Conservation (phyloP, 2,888 invertebrate species). For the Harmothoe impar region DNA sequence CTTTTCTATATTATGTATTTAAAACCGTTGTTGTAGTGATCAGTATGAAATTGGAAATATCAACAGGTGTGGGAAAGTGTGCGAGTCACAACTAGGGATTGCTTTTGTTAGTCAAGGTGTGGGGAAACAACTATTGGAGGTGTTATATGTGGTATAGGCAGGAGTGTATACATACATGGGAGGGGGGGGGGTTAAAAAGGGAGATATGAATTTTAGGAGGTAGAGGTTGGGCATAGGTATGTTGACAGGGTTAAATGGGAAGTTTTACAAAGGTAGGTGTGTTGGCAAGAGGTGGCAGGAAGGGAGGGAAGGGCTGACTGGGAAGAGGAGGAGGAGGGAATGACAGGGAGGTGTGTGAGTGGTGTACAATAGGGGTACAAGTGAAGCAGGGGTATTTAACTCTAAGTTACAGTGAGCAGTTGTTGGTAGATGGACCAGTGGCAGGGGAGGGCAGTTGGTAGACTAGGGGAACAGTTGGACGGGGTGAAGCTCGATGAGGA, state of each 20-base stretch:
- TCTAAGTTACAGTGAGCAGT: no score
- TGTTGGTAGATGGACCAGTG: no score
- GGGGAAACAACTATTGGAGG: neutral
- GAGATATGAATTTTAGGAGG: neutral
- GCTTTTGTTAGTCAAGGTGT: no score
- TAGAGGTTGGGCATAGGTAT: neutral
- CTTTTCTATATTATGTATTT: neutral
- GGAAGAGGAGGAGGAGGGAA: neutral
- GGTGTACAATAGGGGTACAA: no score
- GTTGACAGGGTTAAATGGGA: neutral
- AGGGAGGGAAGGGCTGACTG: no score
- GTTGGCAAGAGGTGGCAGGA: no score
- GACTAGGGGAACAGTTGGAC: no score
- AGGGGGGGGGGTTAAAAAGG: neutral
- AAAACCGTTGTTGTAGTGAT: neutral
- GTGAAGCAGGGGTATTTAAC: no score
- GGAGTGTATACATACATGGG: neutral
- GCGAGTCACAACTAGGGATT: neutral
- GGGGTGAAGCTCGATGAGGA: neutral
- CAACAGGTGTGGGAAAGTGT: neutral
- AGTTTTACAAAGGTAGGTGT: no score
- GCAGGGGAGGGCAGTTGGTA: no score
- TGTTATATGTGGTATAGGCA: neutral
- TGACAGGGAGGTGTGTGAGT: neutral
- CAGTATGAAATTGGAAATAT: neutral